Base-by-base conservation (phyloP, 2,888 invertebrate genomes). In the Unio pictorum region DNA sequence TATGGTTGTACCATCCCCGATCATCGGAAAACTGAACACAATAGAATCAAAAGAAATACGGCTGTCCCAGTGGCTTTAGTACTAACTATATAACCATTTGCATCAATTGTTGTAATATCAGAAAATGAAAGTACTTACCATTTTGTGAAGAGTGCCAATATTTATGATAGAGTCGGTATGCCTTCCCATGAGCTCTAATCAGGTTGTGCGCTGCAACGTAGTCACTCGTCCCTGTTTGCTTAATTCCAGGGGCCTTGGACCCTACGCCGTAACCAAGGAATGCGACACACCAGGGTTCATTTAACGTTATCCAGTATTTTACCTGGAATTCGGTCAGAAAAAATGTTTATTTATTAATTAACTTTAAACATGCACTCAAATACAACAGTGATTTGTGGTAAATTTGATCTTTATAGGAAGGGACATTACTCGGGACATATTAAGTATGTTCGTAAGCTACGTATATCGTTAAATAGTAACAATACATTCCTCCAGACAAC, bases 261-360 rank as follows among this genome's bases (percentile, higher is more conserved):
- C 80, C 78, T 61, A 58, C 59, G 58, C 78, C 81, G 74, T 83
- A 74, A 11, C 82, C 82, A 28, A 78, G 59, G 54, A 74, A 67
- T 0, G 78, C 68, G 1, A 81, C 63, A 6, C 78, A 73, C 65
- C 76, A 92, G 4, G 95, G 95, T 84, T 95, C 95, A 85, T 95
- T 95, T 78, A 95, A 92, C 0, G 95, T 95, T 26, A 94, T 92
- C 95, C 95, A 95, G 58, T 91, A 91, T 84, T 93, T 84, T 6
- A 87, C 84, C 85, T 85, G 30, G 59, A 34, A 45, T 45, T 45
- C 45, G 45, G 45, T 45, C 45, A 45, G 45, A 15, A 15, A 45
- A 45, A 45, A 11, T 45, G 11, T 45, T 45, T 45, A 7, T 15
- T 45, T 15, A 2, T 15, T 45, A 45, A 45, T 45, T 11, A 45